Conservation (phyloP, 1,140 invertebrate genomes). For the Chionoecetes opilio region DNA sequence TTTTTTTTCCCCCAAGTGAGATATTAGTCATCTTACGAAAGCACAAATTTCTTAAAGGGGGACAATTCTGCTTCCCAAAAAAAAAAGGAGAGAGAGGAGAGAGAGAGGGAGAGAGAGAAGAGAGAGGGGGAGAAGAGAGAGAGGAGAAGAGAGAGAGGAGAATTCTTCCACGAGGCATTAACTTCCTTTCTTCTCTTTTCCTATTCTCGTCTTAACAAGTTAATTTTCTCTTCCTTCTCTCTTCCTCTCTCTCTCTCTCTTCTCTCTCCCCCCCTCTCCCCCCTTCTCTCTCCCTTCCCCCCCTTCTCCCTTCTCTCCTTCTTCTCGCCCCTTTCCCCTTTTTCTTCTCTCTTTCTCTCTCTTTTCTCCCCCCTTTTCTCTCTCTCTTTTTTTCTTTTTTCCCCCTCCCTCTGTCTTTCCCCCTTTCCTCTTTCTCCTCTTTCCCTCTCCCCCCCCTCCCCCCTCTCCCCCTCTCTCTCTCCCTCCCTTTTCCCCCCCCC, state of each 20-base stretch:
- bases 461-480: background rate
- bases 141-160: no score
- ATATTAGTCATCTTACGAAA: no score
- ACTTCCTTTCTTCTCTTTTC: no score
- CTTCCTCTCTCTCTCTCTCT: background rate
- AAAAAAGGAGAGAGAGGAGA: no score
- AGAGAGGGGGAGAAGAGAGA: no score
- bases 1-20: no score
- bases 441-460: background rate
- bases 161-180: no score
- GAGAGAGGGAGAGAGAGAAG: no score
- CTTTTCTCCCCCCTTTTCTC: background rate
- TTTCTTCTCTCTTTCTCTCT: background rate
- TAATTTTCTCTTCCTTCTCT: background rate
- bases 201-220: no score
- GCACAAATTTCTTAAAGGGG: no score
- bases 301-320: background rate
- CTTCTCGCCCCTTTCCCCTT: background rate
- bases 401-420: background rate
- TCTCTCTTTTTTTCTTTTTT: background rate
- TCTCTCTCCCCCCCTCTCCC: background rate
- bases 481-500: background rate
- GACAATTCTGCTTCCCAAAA: no score
- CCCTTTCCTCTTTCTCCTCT: background rate
- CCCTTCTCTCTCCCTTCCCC: background rate